Evolutionary conservation across 2,888 invertebrate genomes (phyloP).

Genomic region (Alcis repandata): DNA sequence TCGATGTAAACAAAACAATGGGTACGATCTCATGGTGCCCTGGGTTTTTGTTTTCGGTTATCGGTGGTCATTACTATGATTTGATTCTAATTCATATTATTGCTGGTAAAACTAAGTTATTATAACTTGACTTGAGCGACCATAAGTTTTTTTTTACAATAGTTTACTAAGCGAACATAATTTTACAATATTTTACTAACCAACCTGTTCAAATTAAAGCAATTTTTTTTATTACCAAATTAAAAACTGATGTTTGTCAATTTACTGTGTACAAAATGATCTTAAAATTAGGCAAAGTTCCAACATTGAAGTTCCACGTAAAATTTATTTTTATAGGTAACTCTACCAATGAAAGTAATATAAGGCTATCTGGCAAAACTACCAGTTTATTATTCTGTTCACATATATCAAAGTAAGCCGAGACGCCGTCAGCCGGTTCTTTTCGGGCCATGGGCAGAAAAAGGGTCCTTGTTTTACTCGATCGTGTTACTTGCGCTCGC

Average conservation of each 20-base stretch:
- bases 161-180: too few relatives aligned
- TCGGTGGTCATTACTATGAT: conserved; percentile 56
- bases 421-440: conserved; percentile 66
- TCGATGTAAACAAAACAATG: conserved; percentile 69
- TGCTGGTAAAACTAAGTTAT: neutral
- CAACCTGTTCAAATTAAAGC: too few relatives aligned
- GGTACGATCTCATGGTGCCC: conserved; percentile 54
- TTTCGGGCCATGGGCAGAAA: conserved; percentile 75
- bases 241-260: too few relatives aligned
- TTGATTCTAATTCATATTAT: neutral
- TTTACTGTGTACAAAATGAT: too few relatives aligned
- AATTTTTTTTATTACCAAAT: too few relatives aligned
- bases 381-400: conserved; percentile 58
- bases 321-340: neutral
- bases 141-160: too few relatives aligned
- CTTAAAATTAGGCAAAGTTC: too few relatives aligned
- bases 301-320: too few relatives aligned
- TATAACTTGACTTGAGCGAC: too few relatives aligned
- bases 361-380: conserved; percentile 40
- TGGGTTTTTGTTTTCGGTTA: conserved; percentile 69
- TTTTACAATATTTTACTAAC: too few relatives aligned
- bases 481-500: conserved; percentile 42
- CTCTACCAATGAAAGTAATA: conserved; percentile 25
- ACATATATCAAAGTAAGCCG: conserved; percentile 62
- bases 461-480: conserved; percentile 63